A percentile compares a stretch with the other conserved stretches of the same genome.
These are phyloP conservation scores for Onychostoma macrolepis DNA, from an alignment of 2,113 vertebrate genomes.

Conservation along the genomic window DNA sequence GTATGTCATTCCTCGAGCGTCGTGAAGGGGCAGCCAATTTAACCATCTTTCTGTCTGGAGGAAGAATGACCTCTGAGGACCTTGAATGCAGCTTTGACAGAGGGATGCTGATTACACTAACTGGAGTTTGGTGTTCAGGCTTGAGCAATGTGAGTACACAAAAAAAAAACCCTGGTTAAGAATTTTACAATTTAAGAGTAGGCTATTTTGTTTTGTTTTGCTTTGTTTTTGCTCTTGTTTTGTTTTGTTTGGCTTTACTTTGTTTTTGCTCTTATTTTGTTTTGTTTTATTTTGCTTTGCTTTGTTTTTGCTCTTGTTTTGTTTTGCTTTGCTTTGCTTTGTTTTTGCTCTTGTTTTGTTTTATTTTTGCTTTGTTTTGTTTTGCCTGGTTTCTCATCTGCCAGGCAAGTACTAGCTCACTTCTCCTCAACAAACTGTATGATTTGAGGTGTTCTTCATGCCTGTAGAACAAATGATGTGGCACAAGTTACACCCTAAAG, in stretches of 20 bases:
- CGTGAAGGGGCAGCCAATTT: conserved; percentile 62
- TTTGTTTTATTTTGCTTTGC: too few relatives aligned
- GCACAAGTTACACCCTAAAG: background rate
- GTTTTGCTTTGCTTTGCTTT: too few relatives aligned
- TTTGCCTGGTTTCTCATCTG: background rate
- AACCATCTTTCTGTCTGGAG: conserved; percentile 61
- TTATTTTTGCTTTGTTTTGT: too few relatives aligned
- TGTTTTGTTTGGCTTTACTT: background rate
- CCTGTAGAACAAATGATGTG: background rate
- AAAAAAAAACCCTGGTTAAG: background rate
- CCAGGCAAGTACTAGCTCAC: background rate
- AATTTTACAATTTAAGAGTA: background rate
- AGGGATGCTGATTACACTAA: conserved; percentile 8
- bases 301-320: too few relatives aligned
- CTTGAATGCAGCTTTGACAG: conserved; percentile 62
- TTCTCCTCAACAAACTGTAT: background rate
- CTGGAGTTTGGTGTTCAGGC: conserved; percentile 67
- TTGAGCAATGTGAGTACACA: conserved; percentile 52
- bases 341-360: too few relatives aligned
- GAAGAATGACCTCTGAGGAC: conserved; percentile 67
- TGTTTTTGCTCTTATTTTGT: too few relatives aligned
- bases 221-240: too few relatives aligned
- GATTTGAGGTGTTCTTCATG: background rate
- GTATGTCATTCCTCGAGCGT: conserved; percentile 7
- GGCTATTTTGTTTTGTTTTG: background rate